phyloP scores from a whole-genome alignment of 92 coral and sea anemone genomes.

The Paramuricea clavata region DNA sequence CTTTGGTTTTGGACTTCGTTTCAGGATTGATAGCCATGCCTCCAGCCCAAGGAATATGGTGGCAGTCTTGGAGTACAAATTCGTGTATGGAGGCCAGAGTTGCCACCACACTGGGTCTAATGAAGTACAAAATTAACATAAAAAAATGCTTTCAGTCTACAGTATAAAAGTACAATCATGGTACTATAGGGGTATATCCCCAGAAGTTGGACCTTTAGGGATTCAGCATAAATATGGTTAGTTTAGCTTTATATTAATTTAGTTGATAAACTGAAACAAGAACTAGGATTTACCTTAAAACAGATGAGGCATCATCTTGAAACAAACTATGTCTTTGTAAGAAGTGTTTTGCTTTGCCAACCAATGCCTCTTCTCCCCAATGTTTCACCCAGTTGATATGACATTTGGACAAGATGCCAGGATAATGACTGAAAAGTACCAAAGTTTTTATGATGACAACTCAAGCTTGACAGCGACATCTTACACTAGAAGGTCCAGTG shows the following conservation, averaged over 20 bases:
- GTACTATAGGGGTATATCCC: too few relatives aligned
- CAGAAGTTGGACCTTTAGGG: too few relatives aligned
- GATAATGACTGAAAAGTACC: constrained; percentile 71
- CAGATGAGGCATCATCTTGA: constrained; percentile 53
- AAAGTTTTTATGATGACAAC: neutral
- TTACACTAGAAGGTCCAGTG: too few relatives aligned
- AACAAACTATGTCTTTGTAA: constrained; percentile 81
- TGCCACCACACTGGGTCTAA: constrained; percentile 85
- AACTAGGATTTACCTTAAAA: neutral
- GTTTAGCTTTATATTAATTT: neutral
- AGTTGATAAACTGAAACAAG: neutral
- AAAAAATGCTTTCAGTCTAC: neutral
- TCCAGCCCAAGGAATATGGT: constrained; percentile 98
- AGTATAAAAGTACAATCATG: too few relatives aligned
- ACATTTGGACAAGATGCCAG: constrained; percentile 94
- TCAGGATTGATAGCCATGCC: constrained; percentile 15
- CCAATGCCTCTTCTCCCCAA: constrained; percentile 96
- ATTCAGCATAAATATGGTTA: too few relatives aligned
- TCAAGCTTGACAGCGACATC: too few relatives aligned
- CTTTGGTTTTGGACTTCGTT: constrained; percentile 49
- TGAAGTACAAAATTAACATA: neutral
- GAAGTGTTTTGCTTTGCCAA: constrained; percentile 92
- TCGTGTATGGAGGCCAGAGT: constrained; percentile 92
- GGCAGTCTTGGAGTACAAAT: constrained; percentile 91
- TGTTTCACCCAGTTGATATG: constrained; percentile 93